A percentile compares a stretch with the other conserved stretches of the same genome.
Conservation (phyloP, 1,140 invertebrate species). For the Oryzaephilus surinamensis region DNA sequence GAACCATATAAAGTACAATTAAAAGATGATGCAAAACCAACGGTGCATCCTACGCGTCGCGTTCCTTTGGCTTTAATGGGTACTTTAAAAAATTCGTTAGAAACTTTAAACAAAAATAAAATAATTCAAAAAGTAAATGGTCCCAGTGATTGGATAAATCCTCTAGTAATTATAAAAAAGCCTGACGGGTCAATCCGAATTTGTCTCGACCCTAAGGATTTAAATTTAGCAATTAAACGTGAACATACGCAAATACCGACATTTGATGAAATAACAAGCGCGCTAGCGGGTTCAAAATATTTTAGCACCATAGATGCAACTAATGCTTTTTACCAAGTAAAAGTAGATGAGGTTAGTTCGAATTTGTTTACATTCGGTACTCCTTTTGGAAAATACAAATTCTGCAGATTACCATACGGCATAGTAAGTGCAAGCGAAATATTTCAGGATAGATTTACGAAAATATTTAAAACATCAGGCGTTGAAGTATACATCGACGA, state of each 20-base stretch:
- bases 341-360: slow-evolving; percentile 24
- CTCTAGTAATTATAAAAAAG: slow-evolving; percentile 38
- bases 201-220: too few relatives aligned
- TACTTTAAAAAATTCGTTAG: slow-evolving; percentile 2
- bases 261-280: slow-evolving; percentile 34
- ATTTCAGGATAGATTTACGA: slow-evolving; percentile 30
- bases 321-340: slow-evolving; percentile 30
- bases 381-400: slow-evolving; percentile 33
- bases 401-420: slow-evolving; percentile 34
- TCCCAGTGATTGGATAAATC: slow-evolving; percentile 40
- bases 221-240: slow-evolving; percentile 39
- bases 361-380: slow-evolving; percentile 35
- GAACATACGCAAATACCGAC: slow-evolving; percentile 36
- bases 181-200: slow-evolving; percentile 36
- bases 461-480: slow-evolving; percentile 30
- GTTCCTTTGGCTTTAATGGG: slow-evolving; percentile 6
- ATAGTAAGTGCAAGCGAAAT: too few relatives aligned
- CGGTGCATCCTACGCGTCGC: slow-evolving; percentile 9
- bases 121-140: slow-evolving; percentile 17
- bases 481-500: slow-evolving; percentile 34
- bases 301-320: slow-evolving; percentile 40
- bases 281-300: slow-evolving; percentile 31
- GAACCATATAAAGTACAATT: slow-evolving; percentile 6
- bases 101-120: slow-evolving; percentile 6
- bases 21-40: slow-evolving; percentile 5